Evolutionary conservation across 2,113 vertebrate species (phyloP), one percentile per base, ranked within the genome.

Genomic region (Equus quagga): DNA sequence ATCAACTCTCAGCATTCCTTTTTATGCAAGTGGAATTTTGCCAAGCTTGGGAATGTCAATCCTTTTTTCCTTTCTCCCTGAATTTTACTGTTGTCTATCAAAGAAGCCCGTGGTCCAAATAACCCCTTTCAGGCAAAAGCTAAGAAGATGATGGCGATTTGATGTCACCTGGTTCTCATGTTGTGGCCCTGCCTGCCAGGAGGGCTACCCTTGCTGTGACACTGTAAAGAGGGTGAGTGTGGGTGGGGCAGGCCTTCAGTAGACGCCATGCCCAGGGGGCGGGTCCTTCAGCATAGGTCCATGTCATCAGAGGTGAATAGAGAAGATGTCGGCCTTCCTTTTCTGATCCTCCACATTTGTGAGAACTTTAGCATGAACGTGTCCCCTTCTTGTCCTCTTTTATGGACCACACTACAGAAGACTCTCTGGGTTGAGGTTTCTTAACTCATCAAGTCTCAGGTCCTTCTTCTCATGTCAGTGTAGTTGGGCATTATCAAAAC

Each of bases 1-100:
- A 78, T 92, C 64, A 94, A 89, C 75, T 91, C 89, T 23, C 51
- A 86, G 69, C 73, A 89, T 95, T 96, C 86, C 64, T 62, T 89
- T 79, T 15, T 18, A 69, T 28, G 78, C 64, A 83, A 62, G 70
- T 64, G 67, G 83, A 41, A 76, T 95, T 96, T 80, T 54, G 21
- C 56, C 28, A 49, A 41, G 31, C 28, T 70, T 75, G 44, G 21
- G 41, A 82, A 65, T 8, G 54, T 51, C 23, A 23, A 51, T 44
- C 1, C 23, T 69, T 81, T 54, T 49, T 85, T 41, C 60, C 8
- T 78, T 31, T 65, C 24, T 31, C 13, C 36, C 28, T n/a, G 15
- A 60, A 58, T 54, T 51, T 73, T 28, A 54, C 24, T 31, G 13
- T 78, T 60, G 14, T 67, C 24, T 91, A 9, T 75, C 79, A 51